These are phyloP conservation scores for Cololabis saira DNA, from an alignment of 2,113 vertebrate genomes.

Conservation along the genomic window DNA sequence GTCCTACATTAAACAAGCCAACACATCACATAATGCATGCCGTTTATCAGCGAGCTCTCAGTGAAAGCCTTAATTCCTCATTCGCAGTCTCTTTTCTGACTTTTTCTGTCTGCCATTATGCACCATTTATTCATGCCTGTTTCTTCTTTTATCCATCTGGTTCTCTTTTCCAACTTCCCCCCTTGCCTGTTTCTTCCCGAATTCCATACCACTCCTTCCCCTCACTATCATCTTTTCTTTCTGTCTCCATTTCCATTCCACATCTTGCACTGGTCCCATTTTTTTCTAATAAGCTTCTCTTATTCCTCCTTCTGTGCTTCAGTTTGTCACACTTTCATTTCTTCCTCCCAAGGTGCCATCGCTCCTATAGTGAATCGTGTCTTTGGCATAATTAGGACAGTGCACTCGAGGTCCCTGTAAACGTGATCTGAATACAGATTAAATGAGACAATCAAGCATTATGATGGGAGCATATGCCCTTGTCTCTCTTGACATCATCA, in stretches of 20 bases:
- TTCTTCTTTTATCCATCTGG: slow-evolving; percentile 55
- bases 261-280: slow-evolving; percentile 17
- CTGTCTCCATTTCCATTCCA: slow-evolving; percentile 36
- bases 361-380: slow-evolving; percentile 57
- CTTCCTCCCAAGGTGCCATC: slow-evolving; percentile 34
- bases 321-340: slow-evolving; percentile 33
- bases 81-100: slow-evolving; percentile 31
- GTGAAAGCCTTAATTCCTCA: slow-evolving; percentile 42
- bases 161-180: slow-evolving; percentile 53
- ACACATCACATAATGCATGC: slow-evolving; percentile 57
- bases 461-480: slow-evolving; percentile 64
- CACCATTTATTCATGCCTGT: slow-evolving; percentile 47
- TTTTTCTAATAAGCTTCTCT: neutral
- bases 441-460: slow-evolving; percentile 55
- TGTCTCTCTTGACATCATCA: slow-evolving; percentile 67
- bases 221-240: too few species aligned
- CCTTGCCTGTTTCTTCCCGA: slow-evolving; percentile 30
- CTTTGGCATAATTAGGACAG: slow-evolving; percentile 72
- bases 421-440: slow-evolving; percentile 69
- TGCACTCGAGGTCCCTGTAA: slow-evolving; percentile 45
- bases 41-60: slow-evolving; percentile 62
- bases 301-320: neutral
- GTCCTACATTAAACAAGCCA: slow-evolving; percentile 63
- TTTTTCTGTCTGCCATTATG: slow-evolving; percentile 33
- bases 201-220: slow-evolving; percentile 19